Percentiles rank a stretch among this genome's conserved stretches.
Evolutionary conservation across 2,888 invertebrate genomes (phyloP).

Genomic region (Teinopalpus imperialis): DNA sequence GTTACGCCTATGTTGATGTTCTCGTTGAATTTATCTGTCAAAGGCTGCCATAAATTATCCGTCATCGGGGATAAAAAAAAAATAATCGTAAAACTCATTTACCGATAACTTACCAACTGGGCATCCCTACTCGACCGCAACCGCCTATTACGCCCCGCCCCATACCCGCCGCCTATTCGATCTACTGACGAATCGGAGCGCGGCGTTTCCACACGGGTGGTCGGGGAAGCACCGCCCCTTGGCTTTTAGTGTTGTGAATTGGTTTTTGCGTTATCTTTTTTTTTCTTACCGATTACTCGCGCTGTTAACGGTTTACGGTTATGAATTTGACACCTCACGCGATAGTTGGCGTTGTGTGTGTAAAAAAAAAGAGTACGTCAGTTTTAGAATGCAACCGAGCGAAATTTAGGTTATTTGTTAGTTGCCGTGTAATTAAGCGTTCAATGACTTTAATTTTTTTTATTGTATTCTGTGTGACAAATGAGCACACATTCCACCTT

Average conservation of each 20-base stretch:
- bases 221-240: slow-evolving; percentile 52
- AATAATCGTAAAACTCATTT: slow-evolving; percentile 59
- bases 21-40: no score
- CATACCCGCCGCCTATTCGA: slow-evolving; percentile 57
- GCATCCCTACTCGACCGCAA: slow-evolving; percentile 54
- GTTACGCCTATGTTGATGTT: no score
- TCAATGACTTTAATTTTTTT: neutral
- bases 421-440: slow-evolving; percentile 7
- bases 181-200: slow-evolving; percentile 55
- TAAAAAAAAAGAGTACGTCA: slow-evolving; percentile 28
- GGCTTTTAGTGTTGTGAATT: slow-evolving; percentile 72
- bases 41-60: slow-evolving; percentile 72
- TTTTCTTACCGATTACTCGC: slow-evolving; percentile 50
- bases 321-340: slow-evolving; percentile 70
- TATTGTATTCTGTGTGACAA: no score
- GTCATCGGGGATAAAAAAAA: slow-evolving; percentile 48
- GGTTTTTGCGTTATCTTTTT: slow-evolving; percentile 67
- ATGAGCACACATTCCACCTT: no score
- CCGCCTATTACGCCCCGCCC: slow-evolving; percentile 44
- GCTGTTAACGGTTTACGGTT: slow-evolving; percentile 48
- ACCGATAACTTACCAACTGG: slow-evolving; percentile 62
- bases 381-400: slow-evolving; percentile 27
- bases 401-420: slow-evolving; percentile 11
- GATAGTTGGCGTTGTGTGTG: slow-evolving; percentile 42
- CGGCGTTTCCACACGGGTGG: slow-evolving; percentile 46